phyloP scores from a whole-genome alignment of 2,113 vertebrate genomes.

The Anolis carolinensis region DNA sequence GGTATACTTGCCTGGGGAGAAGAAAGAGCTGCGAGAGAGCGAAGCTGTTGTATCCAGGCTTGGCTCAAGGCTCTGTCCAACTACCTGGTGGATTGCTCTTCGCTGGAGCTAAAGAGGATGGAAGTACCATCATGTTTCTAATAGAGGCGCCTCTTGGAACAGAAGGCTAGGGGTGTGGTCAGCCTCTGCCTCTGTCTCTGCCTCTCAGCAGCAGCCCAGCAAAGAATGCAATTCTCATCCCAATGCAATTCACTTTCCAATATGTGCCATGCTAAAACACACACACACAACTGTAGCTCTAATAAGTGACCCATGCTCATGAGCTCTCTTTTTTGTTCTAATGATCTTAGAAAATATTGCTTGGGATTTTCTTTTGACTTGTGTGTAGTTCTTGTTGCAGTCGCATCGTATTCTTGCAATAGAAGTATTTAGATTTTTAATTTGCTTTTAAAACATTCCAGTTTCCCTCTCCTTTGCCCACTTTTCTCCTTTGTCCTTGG shows the following conservation, averaged over 20 bases:
- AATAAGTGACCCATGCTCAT: neutral
- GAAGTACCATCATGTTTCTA: conserved; percentile 81
- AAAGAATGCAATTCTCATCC: neutral
- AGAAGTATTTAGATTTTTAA: no score
- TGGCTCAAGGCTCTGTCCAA: conserved; percentile 60
- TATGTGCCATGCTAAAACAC: neutral
- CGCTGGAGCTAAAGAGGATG: conserved; percentile 80
- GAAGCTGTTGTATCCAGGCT: conserved; percentile 54
- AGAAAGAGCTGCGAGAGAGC: conserved; percentile 40
- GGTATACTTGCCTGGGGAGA: conserved; percentile 59
- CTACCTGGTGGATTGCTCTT: conserved; percentile 74
- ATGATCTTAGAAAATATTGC: no score
- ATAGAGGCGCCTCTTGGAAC: conserved; percentile 85
- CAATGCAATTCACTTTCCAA: neutral
- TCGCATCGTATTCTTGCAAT: no score
- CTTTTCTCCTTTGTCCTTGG: no score
- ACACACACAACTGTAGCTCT: neutral
- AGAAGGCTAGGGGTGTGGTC: conserved; percentile 77
- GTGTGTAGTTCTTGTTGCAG: no score
- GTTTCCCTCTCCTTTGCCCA: no score
- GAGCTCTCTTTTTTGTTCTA: neutral
- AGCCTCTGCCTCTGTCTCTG: neutral
- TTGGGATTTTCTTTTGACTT: no score
- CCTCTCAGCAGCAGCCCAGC: neutral
- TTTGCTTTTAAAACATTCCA: no score